Percentiles rank a stretch among this genome's conserved stretches.
These are phyloP conservation scores for Recurvirostra avosetta DNA, from an alignment of 2,113 vertebrate genomes.

Conservation along the genomic window DNA sequence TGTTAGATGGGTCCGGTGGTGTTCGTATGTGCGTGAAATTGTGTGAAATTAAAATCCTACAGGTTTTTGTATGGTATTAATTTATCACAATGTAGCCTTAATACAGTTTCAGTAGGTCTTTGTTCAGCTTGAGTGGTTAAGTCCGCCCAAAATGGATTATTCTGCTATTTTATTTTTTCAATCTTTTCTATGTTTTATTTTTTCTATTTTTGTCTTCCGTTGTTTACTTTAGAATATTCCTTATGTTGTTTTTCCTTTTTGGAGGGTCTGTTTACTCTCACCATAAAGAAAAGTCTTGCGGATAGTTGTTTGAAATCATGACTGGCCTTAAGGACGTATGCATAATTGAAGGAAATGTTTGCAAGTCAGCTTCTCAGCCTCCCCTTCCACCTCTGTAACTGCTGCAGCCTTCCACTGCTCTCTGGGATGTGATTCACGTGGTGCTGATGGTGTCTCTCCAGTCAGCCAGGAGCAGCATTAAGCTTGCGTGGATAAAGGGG, in stretches of 20 bases:
- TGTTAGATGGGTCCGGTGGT: not conserved
- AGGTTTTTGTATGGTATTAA: not conserved
- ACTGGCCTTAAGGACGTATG: not conserved
- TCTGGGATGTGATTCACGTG: fast-evolving
- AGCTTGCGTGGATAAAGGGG: not conserved
- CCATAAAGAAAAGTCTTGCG: not conserved
- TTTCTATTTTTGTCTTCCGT: not conserved
- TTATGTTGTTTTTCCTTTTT: not conserved
- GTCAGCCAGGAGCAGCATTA: not conserved
- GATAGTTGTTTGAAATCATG: not conserved
- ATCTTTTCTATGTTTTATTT: not conserved
- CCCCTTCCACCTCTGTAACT: not conserved
- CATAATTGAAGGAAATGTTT: not conserved
- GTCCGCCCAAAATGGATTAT: not conserved
- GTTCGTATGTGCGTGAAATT: not conserved
- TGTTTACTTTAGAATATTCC: not conserved
- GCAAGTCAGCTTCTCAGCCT: not conserved
- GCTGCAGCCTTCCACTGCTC: not conserved
- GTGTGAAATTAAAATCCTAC: slow-evolving; percentile 48
- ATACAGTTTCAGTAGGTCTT: slow-evolving; percentile 10
- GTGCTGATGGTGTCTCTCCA: not conserved
- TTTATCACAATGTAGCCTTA: not conserved
- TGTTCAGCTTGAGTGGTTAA: slow-evolving; percentile 11
- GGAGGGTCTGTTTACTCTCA: not conserved
- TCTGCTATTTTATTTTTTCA: not conserved